phyloP scores from a whole-genome alignment of 1,140 invertebrate genomes.

The Orius laevigatus region DNA sequence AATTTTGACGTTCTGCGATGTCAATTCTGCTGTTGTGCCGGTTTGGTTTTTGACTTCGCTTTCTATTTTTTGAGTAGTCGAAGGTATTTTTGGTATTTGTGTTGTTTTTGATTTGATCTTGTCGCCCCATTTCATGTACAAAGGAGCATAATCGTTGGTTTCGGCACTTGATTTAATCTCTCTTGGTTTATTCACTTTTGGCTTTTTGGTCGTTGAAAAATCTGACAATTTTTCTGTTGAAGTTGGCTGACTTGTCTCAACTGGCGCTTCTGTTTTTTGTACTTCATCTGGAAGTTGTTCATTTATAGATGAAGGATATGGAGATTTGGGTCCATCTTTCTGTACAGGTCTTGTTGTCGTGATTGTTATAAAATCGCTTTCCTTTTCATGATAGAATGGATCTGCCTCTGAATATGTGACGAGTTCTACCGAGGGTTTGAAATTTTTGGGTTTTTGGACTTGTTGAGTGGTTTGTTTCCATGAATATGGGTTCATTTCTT shows the following conservation, averaged over 20 bases:
- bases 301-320: conserved; percentile 4
- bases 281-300: conserved; percentile 6
- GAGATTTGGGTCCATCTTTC: neutral
- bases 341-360: neutral
- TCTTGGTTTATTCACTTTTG: neutral
- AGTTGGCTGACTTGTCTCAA: too few relatives aligned
- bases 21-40: neutral
- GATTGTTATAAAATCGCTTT: neutral
- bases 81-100: conserved; percentile 3
- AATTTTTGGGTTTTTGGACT: conserved; percentile 18
- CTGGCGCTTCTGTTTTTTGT: neutral
- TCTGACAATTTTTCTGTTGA: too few relatives aligned
- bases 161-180: neutral
- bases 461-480: conserved; percentile 15
- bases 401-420: conserved; percentile 21
- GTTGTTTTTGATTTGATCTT: conserved; percentile 12
- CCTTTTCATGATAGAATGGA: conserved; percentile 18
- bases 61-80: neutral
- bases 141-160: conserved; percentile 7
- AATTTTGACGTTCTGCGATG: neutral
- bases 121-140: conserved; percentile 11
- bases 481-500: neutral
- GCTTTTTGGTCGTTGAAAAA: neutral
- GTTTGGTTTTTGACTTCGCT: neutral
- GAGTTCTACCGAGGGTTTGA: conserved; percentile 21